A percentile compares a stretch with the other conserved stretches of the same genome.
These are phyloP conservation scores for Xanthia togata DNA, from an alignment of 2,888 invertebrate species.

Conservation along the genomic window DNA sequence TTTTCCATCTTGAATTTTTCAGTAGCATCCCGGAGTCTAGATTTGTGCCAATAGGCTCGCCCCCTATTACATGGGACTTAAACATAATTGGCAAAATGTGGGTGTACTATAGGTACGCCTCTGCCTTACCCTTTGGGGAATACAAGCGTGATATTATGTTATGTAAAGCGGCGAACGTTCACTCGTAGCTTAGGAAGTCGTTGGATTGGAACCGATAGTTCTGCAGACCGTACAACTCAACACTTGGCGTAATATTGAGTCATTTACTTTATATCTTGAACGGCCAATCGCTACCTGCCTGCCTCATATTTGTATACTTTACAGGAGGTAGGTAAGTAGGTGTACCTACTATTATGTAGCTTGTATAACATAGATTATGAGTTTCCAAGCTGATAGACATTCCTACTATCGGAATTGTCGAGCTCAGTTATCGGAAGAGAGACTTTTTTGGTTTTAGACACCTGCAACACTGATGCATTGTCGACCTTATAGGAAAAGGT, in stretches of 20 bases:
- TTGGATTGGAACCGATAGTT: background rate
- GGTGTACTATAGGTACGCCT: background rate
- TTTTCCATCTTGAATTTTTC: background rate
- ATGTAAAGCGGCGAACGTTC: background rate
- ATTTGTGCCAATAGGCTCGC: background rate
- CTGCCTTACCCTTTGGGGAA: background rate
- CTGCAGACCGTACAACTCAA: conserved; percentile 25
- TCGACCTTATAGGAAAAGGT: background rate
- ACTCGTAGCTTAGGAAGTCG: background rate
- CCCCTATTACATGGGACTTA: background rate
- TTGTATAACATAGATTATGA: background rate
- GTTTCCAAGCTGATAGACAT: background rate
- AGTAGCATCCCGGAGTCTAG: background rate
- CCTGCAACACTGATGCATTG: background rate
- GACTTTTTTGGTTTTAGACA: background rate
- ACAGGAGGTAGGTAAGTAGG: background rate
- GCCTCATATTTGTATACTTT: conserved; percentile 16
- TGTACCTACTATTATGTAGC: background rate
- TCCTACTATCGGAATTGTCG: background rate
- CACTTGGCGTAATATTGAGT: conserved; percentile 29
- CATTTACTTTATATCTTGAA: conserved; percentile 23
- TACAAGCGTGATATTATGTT: background rate
- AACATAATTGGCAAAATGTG: background rate
- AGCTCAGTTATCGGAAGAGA: background rate
- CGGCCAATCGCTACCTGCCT: conserved; percentile 10